phyloP scores from a whole-genome alignment of 2,797 vertebrate species.

The Enteromius viviparus region DNA sequence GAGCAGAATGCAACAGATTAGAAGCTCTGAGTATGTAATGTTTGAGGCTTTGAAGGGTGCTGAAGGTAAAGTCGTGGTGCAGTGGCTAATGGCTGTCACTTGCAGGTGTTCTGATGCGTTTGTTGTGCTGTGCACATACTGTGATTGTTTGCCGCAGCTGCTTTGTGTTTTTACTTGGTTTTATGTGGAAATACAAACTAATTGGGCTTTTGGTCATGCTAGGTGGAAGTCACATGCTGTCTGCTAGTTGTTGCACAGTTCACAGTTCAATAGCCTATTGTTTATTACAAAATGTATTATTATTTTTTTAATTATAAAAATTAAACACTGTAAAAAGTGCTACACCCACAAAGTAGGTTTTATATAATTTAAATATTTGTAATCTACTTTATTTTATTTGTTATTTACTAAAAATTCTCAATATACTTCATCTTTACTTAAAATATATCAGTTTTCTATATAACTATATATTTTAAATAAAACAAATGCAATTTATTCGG shows the following conservation, averaged over 20 bases:
- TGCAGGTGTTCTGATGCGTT: background rate
- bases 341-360: no score
- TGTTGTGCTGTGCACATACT: background rate
- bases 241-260: background rate
- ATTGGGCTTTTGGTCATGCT: background rate
- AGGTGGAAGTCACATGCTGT: background rate
- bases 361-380: no score
- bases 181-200: constrained; percentile 26
- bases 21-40: background rate
- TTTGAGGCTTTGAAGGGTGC: background rate
- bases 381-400: no score
- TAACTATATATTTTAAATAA: no score
- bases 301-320: no score
- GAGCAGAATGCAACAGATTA: background rate
- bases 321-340: no score
- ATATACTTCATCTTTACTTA: no score
- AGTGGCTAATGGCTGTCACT: background rate
- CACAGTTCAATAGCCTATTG: background rate
- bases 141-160: constrained; percentile 20
- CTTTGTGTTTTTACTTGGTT: constrained; percentile 27
- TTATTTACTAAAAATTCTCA: no score
- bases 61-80: background rate
- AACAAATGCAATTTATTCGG: no score
- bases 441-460: no score
- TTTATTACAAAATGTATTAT: background rate